A percentile compares a stretch with the other conserved stretches of the same genome.
phyloP scores from a whole-genome alignment of 1,140 invertebrate species.

The Zeugodacus cucurbitae region DNA sequence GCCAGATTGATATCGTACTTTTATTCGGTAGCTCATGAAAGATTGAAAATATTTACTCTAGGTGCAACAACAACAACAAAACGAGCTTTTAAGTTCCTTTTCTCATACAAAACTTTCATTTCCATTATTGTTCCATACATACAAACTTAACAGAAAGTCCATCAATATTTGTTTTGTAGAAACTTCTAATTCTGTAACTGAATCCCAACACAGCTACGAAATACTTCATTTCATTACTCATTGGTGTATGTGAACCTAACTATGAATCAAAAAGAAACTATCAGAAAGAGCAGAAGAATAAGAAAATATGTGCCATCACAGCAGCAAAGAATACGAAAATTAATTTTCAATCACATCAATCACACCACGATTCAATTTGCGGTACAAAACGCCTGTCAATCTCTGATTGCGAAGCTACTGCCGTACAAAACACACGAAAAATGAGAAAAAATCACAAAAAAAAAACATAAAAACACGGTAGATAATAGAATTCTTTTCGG shows the following conservation, averaged over 20 bases:
- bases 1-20: no score
- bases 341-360: conserved; percentile 38
- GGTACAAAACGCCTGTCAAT: conserved; percentile 16
- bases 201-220: background rate
- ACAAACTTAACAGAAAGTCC: no score
- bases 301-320: background rate
- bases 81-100: no score
- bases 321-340: background rate
- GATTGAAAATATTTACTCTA: no score
- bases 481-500: background rate
- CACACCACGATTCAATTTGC: conserved; percentile 29
- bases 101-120: no score
- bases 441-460: background rate
- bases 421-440: background rate
- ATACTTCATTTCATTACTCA: background rate
- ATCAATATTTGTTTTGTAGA: no score
- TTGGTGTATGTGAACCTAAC: background rate
- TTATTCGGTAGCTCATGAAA: no score
- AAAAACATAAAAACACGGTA: background rate
- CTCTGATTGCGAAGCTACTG: background rate
- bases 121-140: no score
- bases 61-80: no score
- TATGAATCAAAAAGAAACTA: background rate
- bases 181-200: no score
- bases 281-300: background rate